Evolutionary conservation across 2,888 invertebrate species (phyloP).

Genomic region (Tipula unca): DNA sequence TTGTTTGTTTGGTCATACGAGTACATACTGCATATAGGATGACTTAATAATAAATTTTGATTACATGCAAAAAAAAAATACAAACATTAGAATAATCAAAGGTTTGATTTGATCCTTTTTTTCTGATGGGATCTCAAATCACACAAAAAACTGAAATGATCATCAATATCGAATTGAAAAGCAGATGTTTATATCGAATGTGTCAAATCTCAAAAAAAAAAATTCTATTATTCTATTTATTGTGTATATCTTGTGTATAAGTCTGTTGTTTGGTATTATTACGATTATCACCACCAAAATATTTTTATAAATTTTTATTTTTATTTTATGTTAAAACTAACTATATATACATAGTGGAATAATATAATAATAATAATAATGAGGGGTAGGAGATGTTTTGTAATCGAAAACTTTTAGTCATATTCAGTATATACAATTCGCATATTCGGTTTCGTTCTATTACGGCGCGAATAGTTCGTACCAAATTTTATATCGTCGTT

Average conservation of each 20-base stretch:
- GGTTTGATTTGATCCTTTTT: neutral
- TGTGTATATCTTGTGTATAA: neutral
- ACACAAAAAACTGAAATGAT: neutral
- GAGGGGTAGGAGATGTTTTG: neutral
- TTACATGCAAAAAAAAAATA: constrained; percentile 14
- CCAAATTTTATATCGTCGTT: constrained; percentile 38
- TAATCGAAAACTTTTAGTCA: neutral
- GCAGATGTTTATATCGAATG: neutral
- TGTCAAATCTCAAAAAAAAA: neutral
- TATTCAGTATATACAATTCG: neutral
- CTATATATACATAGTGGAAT: no score
- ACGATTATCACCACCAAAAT: neutral
- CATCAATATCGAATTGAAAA: neutral
- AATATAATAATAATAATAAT: neutral
- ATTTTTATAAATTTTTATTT: neutral
- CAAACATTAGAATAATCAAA: neutral
- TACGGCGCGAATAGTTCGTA: constrained; percentile 29
- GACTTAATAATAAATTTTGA: neutral
- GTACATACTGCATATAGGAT: neutral
- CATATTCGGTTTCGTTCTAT: neutral
- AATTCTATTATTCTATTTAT: neutral
- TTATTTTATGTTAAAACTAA: neutral
- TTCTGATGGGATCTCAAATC: neutral
- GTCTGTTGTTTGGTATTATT: neutral
- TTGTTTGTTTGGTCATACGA: neutral